A percentile compares a stretch with the other conserved stretches of the same genome.
phyloP scores from a whole-genome alignment of 2,797 vertebrate genomes.

The Anisognathus igniventris region DNA sequence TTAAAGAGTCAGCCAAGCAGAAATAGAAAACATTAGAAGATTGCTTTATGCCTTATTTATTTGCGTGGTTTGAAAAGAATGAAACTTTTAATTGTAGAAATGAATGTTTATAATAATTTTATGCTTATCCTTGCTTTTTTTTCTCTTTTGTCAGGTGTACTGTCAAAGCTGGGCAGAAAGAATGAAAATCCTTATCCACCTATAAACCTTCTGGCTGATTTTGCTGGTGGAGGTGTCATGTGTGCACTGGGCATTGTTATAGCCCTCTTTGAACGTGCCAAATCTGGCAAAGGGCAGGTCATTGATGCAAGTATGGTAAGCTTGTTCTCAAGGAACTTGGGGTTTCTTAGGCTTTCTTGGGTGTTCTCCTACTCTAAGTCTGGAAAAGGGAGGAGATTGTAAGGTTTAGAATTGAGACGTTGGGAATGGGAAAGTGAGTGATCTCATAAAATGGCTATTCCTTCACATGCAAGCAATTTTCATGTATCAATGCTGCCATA shows the following conservation, averaged over 20 bases:
- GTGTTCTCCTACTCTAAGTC: background rate
- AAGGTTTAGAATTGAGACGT: background rate
- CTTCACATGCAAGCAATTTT: background rate
- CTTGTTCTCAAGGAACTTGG: background rate
- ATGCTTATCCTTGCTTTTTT: background rate
- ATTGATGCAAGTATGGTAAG: conserved; percentile 93
- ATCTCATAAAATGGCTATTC: background rate
- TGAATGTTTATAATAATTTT: background rate
- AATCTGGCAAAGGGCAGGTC: conserved; percentile 88
- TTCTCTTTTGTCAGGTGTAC: conserved; percentile 76
- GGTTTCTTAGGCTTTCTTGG: background rate
- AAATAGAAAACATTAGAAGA: background rate
- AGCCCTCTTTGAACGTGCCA: conserved; percentile 85
- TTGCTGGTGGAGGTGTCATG: conserved; percentile 86
- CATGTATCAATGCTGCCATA: background rate
- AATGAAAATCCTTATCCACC: conserved; percentile 86
- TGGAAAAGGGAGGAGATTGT: background rate
- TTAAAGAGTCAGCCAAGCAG: background rate
- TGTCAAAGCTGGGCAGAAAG: conserved; percentile 86
- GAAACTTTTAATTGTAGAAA: background rate
- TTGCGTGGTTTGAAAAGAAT: background rate
- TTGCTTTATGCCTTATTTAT: background rate
- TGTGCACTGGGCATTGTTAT: conserved; percentile 86
- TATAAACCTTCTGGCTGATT: conserved; percentile 89
- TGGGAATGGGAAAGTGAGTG: background rate